Evolutionary conservation across 2,797 vertebrate species (phyloP).

Genomic region (Cirrhinus mrigala): DNA sequence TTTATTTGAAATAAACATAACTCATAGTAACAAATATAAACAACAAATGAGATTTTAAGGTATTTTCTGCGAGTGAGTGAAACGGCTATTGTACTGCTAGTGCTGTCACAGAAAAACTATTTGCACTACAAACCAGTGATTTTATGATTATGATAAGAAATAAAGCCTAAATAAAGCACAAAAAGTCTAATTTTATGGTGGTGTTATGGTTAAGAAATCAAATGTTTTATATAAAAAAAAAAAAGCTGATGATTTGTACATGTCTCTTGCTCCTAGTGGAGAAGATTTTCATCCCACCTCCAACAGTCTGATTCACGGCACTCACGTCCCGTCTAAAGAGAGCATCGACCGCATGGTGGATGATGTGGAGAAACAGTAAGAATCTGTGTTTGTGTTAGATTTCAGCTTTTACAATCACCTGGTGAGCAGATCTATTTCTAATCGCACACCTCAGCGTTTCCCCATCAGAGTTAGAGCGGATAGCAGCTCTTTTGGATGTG

Average conservation of each 20-base stretch:
- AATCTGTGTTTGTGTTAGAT: background rate
- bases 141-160: no score
- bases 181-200: background rate
- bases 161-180: no score
- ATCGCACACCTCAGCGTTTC: background rate
- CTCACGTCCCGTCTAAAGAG: slow-evolving; percentile 88
- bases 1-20: background rate
- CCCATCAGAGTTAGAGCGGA: background rate
- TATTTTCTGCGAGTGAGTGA: no score
- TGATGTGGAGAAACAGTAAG: slow-evolving; percentile 98
- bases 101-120: no score
- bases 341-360: slow-evolving; percentile 94
- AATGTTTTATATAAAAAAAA: background rate
- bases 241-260: background rate
- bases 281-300: slow-evolving; percentile 93
- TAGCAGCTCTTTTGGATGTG: background rate
- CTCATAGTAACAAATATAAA: background rate
- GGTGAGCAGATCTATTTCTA: background rate
- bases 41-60: background rate
- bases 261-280: slow-evolving; percentile 77
- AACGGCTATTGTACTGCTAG: no score
- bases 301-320: slow-evolving; percentile 93
- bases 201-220: background rate
- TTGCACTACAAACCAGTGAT: no score
- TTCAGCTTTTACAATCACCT: background rate